A percentile compares a stretch with the other conserved stretches of the same genome.
Conservation (phyloP, 2,888 invertebrate genomes). For the Drosophila pegasa region DNA sequence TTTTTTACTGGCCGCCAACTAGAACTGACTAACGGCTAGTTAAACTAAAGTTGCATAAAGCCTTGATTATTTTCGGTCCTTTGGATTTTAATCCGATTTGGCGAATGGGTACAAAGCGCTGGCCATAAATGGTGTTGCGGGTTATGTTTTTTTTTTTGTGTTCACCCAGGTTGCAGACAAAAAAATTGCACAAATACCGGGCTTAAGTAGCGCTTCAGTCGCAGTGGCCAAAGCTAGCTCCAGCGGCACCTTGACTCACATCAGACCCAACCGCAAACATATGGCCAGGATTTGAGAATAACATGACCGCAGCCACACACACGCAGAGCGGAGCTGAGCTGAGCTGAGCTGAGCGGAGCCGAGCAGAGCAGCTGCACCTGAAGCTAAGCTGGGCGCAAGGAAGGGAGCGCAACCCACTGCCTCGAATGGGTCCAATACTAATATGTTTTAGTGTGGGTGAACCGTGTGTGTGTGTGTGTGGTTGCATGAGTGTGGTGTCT, state of each 20-base stretch:
- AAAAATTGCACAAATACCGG: slow-evolving; percentile 42
- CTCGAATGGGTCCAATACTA: slow-evolving; percentile 57
- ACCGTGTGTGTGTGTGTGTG: neutral
- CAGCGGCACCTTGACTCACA: slow-evolving; percentile 45
- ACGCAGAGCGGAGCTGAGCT: neutral
- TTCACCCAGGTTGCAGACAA: slow-evolving; percentile 6
- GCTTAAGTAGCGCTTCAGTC: slow-evolving; percentile 34
- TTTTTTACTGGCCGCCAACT: neutral
- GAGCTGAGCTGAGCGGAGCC: neutral
- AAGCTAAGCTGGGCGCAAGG: slow-evolving; percentile 41
- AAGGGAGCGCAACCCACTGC: slow-evolving; percentile 19
- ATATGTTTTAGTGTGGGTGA: slow-evolving; percentile 51
- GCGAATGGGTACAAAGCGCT: slow-evolving; percentile 16
- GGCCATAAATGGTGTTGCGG: slow-evolving; percentile 28
- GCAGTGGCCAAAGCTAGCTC: slow-evolving; percentile 22
- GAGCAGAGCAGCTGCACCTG: slow-evolving; percentile 39
- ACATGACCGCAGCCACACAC: slow-evolving; percentile 45
- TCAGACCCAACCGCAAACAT: slow-evolving; percentile 44
- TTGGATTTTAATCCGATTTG: slow-evolving; percentile 47
- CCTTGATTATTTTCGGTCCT: slow-evolving; percentile 9
- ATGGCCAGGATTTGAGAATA: slow-evolving; percentile 35
- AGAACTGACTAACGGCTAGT: neutral
- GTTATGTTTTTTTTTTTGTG: slow-evolving; percentile 7
- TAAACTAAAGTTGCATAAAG: slow-evolving; percentile 1
- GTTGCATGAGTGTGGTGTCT: slow-evolving; percentile 2